phyloP scores from a whole-genome alignment of 2,113 vertebrate species.

The Leucosticte australis region DNA sequence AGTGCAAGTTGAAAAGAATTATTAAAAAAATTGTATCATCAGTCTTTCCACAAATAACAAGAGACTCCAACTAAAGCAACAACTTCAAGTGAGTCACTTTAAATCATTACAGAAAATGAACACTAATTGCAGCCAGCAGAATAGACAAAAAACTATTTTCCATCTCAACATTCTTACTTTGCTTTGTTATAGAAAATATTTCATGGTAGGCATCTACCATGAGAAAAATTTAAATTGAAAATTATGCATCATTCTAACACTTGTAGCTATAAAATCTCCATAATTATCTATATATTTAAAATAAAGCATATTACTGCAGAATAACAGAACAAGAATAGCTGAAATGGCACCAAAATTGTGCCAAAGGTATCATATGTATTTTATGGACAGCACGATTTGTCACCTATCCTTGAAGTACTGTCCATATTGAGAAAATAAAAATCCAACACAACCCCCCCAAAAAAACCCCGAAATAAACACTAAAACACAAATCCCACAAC shows the following conservation, averaged over 20 bases:
- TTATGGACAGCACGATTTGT: constrained; percentile 47
- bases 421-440: constrained; percentile 73
- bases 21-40: constrained; percentile 43
- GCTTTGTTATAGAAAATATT: not conserved
- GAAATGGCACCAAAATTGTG: not conserved
- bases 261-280: not conserved
- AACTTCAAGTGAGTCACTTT: constrained; percentile 49
- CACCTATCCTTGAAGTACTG: constrained; percentile 77
- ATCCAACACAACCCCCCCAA: not conserved
- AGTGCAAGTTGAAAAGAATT: constrained; percentile 37
- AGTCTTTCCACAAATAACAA: constrained; percentile 49
- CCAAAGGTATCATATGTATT: not conserved
- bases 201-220: not conserved
- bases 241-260: not conserved
- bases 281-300: not conserved
- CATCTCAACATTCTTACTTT: constrained; percentile 29
- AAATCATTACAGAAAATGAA: constrained; percentile 56
- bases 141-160: not conserved
- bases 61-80: constrained; percentile 38
- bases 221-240: not conserved
- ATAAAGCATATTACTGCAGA: not conserved
- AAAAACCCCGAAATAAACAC: not conserved
- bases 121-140: not conserved
- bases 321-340: not conserved
- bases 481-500: not conserved